These are phyloP conservation scores for Sebastiscus albofasciatus DNA, from an alignment of 2,797 vertebrate genomes.

Conservation along the genomic window DNA sequence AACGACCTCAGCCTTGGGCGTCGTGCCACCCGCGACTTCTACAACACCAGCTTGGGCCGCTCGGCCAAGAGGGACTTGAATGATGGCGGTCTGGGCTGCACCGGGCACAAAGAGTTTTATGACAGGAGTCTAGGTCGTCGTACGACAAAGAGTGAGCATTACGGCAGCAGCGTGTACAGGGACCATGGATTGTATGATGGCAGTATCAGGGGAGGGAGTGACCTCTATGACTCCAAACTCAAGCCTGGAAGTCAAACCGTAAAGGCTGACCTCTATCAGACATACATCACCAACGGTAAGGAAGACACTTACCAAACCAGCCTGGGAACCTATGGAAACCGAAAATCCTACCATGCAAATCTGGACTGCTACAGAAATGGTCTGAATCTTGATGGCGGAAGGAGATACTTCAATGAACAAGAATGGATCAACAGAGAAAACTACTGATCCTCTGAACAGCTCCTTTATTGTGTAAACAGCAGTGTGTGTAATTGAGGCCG, in stretches of 20 bases:
- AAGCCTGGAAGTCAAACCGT: constrained; percentile 40
- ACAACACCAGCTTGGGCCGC: constrained; percentile 69
- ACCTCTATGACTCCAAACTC: constrained; percentile 65
- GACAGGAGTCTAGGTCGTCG: constrained; percentile 75
- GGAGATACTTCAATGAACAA: constrained; percentile 84
- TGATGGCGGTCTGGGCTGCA: constrained; percentile 54
- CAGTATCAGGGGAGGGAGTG: constrained; percentile 48
- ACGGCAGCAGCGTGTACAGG: constrained; percentile 51
- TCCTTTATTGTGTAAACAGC: not conserved
- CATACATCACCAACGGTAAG: constrained; percentile 71
- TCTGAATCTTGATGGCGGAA: constrained; percentile 57
- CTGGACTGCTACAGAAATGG: constrained; percentile 71
- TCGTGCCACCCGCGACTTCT: constrained; percentile 62
- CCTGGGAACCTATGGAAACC: constrained; percentile 61
- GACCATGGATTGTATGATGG: constrained; percentile 63
- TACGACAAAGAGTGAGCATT: constrained; percentile 78
- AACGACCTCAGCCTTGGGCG: constrained; percentile 85
- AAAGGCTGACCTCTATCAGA: constrained; percentile 79
- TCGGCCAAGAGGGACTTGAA: constrained; percentile 64
- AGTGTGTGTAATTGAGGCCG: not conserved
- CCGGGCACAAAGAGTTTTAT: constrained; percentile 58
- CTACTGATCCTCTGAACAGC: constrained; percentile 55
- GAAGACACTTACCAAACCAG: constrained; percentile 72
- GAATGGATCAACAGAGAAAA: constrained; percentile 78
- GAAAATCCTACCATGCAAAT: constrained; percentile 73